phyloP scores from a whole-genome alignment of 1,140 invertebrate species.

The Dryas iulia region DNA sequence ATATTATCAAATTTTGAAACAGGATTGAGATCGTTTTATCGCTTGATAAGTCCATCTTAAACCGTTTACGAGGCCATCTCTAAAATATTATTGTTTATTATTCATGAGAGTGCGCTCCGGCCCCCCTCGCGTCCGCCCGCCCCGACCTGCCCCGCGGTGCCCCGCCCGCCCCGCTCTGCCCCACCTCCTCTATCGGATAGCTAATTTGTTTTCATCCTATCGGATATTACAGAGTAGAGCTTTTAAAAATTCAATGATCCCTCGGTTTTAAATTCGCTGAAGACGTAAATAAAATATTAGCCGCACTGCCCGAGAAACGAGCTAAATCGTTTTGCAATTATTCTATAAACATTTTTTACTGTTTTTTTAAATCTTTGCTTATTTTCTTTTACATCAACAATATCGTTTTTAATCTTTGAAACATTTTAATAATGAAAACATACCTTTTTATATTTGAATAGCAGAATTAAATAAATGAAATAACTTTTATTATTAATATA shows the following conservation, averaged over 20 bases:
- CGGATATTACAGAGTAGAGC: constrained; percentile 11
- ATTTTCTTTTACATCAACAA: neutral
- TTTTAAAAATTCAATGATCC: constrained; percentile 16
- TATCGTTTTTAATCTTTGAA: too few species aligned
- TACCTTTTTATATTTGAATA: too few species aligned
- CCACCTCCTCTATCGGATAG: constrained; percentile 10
- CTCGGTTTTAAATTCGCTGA: neutral
- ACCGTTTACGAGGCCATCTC: constrained; percentile 15
- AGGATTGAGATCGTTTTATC: constrained; percentile 17
- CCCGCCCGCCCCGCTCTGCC: neutral
- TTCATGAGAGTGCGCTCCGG: constrained; percentile 11
- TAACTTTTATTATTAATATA: too few species aligned
- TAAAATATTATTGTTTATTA: constrained; percentile 28
- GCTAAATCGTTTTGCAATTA: neutral
- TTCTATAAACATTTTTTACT: neutral
- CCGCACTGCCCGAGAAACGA: neutral
- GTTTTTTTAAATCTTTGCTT: neutral
- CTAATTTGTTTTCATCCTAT: constrained; percentile 22
- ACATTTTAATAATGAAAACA: too few species aligned
- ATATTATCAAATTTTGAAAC: neutral
- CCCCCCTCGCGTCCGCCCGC: neutral
- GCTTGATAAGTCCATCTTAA: constrained; percentile 21
- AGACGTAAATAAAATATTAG: neutral
- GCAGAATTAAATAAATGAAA: too few species aligned
- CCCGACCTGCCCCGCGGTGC: neutral